These are phyloP conservation scores for Romanomermis culicivorax DNA, from an alignment of 2,888 invertebrate genomes.

Conservation along the genomic window DNA sequence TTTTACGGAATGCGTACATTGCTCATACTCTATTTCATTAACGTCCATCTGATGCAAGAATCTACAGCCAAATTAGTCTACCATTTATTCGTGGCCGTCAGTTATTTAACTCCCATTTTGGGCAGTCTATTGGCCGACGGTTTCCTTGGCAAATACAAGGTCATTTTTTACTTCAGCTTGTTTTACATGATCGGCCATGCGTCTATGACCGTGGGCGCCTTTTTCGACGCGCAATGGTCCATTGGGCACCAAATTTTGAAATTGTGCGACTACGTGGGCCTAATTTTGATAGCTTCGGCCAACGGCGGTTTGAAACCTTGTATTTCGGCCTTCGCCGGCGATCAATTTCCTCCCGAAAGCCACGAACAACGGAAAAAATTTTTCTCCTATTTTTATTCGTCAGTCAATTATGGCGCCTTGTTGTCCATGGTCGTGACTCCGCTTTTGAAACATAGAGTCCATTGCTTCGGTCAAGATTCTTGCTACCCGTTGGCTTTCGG, in stretches of 20 bases:
- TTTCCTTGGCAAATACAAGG: conserved; percentile 43
- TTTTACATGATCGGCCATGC: conserved; percentile 32
- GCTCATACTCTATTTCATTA: conserved; percentile 18
- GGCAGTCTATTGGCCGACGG: conserved; percentile 88
- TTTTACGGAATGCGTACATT: conserved; percentile 28
- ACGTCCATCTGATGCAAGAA: conserved; percentile 28
- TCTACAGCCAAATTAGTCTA: conserved; percentile 63
- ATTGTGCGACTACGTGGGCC: conserved; percentile 37
- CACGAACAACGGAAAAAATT: conserved; percentile 48
- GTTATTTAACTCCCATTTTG: conserved; percentile 66
- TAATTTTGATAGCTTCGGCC: conserved; percentile 57
- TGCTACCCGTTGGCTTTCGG: conserved; percentile 28
- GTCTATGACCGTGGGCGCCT: conserved; percentile 31
- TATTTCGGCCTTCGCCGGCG: conserved; percentile 56
- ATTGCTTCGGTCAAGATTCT: conserved; percentile 23
- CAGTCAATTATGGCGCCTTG: conserved; percentile 62
- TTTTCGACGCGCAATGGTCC: conserved; percentile 24
- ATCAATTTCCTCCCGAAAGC: not conserved
- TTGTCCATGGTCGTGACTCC: conserved; percentile 25
- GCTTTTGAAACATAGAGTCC: conserved; percentile 16
- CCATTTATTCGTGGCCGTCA: conserved; percentile 69
- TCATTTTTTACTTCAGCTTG: conserved; percentile 46
- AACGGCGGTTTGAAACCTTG: conserved; percentile 64
- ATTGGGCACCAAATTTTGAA: conserved; percentile 14
- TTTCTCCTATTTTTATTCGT: conserved; percentile 82